Conservation (phyloP, 2,888 invertebrate genomes). For the Xestia sexstrigata region DNA sequence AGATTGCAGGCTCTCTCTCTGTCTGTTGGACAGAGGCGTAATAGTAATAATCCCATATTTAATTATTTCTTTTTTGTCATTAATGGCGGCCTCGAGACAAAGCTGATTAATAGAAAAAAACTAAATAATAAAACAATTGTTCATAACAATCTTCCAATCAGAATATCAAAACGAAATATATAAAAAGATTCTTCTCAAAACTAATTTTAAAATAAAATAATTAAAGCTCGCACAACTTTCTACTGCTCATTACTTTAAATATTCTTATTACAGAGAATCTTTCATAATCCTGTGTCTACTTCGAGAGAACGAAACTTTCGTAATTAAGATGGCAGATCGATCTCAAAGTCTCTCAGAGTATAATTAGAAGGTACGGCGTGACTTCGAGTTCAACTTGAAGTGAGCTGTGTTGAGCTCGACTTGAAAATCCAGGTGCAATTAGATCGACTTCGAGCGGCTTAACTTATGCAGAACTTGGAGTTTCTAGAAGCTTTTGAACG, state of each 20-base stretch:
- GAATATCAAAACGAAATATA: background rate
- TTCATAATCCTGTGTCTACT: conserved; percentile 1
- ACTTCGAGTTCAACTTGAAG: too few species aligned
- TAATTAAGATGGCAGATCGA: conserved; percentile 37
- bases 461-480: background rate
- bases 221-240: conserved; percentile 2
- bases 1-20: too few species aligned
- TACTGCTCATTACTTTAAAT: conserved; percentile 5
- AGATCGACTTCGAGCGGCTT: background rate
- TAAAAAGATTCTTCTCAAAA: background rate
- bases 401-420: conserved; percentile 4
- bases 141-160: background rate
- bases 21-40: too few species aligned
- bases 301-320: conserved; percentile 28
- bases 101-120: too few species aligned
- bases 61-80: too few species aligned
- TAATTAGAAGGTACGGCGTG: conserved; percentile 17
- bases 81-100: too few species aligned
- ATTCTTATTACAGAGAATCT: conserved; percentile 16
- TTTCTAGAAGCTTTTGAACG: background rate
- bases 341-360: conserved; percentile 11
- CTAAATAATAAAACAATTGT: background rate
- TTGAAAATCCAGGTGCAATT: conserved; percentile 18
- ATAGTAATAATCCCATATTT: too few species aligned
- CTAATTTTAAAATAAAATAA: conserved; percentile 12